These are phyloP conservation scores for Clivina fossor DNA, from an alignment of 2,888 invertebrate species.

Conservation along the genomic window DNA sequence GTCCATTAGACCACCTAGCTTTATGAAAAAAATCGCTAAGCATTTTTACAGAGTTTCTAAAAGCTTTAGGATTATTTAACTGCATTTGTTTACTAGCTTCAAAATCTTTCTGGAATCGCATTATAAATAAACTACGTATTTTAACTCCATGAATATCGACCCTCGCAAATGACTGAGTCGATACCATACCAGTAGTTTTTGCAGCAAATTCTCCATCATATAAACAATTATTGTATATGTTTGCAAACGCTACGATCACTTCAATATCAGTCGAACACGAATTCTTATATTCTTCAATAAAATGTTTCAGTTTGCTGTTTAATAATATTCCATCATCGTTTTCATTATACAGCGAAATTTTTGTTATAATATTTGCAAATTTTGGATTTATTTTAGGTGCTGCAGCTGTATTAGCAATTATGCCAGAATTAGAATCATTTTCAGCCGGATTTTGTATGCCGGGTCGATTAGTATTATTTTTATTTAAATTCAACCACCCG, in stretches of 20 bases:
- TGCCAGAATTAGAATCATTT: too few relatives aligned
- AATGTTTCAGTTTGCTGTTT: conserved; percentile 49
- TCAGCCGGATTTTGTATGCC: conserved; percentile 33
- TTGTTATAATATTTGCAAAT: conserved; percentile 44
- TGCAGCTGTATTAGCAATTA: conserved; percentile 17
- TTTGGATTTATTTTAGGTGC: conserved; percentile 18
- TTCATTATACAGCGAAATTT: conserved; percentile 46
- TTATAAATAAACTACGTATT: conserved; percentile 44
- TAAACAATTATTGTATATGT: conserved; percentile 46
- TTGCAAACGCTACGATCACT: conserved; percentile 48
- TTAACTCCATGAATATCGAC: conserved; percentile 39
- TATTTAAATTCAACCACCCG: conserved; percentile 46
- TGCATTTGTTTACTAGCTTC: conserved; percentile 44
- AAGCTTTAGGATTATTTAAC: conserved; percentile 42
- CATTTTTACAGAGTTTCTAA: conserved; percentile 51
- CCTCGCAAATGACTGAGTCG: conserved; percentile 47
- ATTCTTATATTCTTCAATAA: conserved; percentile 46
- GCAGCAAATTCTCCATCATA: conserved; percentile 46
- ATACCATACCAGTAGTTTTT: conserved; percentile 47
- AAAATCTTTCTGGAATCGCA: conserved; percentile 47
- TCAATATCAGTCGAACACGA: conserved; percentile 46
- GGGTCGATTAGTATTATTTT: conserved; percentile 36
- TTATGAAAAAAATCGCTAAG: conserved; percentile 50
- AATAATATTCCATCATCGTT: conserved; percentile 51
- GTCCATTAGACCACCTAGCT: conserved; percentile 44